Base-by-base conservation (phyloP, 2,113 vertebrate species). In the Mobula hypostoma region DNA sequence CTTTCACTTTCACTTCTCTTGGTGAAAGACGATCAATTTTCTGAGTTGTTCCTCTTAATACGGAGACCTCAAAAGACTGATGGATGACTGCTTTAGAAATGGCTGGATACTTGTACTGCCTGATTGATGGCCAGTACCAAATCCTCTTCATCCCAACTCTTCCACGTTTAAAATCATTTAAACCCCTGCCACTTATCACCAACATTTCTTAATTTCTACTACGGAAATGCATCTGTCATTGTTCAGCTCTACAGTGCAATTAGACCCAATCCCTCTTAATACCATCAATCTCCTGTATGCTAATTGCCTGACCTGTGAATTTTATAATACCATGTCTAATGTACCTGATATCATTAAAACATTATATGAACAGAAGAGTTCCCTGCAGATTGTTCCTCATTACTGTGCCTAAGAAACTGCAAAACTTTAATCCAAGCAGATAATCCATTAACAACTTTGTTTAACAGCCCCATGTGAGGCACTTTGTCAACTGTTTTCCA, bases 91-190 rank as follows among this genome's bases (percentile, higher is more conserved):
- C 29, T 90, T 66, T 63, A 66, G 29, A 66, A 68, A 90, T 32
- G n/a, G 15, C 29, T n/a, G 32, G 29, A 66, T 66, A 19, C 29
- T 66, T 90, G 9, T 9, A 36, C 5, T 77, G 77, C 3, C 1
- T 90, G 85, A 90, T 90, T 90, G 85, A 90, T 90, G 85, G 40
- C 15, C 83, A 87, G 12, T 21, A 29, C 77, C 9, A 87, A 87
- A 29, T 63, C 83, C 83, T 87, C 61, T 63, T 87, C 85, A 90
- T n/a, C 32, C 15, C 6, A 90, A 68, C 61, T 21, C 58, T 68
- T 19, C 61, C 61, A 21, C 8, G n/a, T 90, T 68, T 5, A 0
- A 90, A 19, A 7, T 74, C 61, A 68, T 90, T 19, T 66, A 66
- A 19, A 90, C 85, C 19, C 29, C 17, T 90, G 85, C 7, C 61